These are phyloP conservation scores for Halocaridina rubra DNA, from an alignment of 2,888 invertebrate species.

Conservation along the genomic window DNA sequence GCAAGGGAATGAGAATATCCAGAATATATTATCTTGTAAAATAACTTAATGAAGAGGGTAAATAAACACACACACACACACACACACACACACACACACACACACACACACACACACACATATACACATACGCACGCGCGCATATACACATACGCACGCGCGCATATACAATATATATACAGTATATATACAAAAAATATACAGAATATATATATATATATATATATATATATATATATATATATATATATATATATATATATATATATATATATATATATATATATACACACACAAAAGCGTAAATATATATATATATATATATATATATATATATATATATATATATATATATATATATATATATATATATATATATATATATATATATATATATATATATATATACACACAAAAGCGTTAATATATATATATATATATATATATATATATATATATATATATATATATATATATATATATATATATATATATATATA, in stretches of 20 bases:
- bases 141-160: slow-evolving; percentile 7
- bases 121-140: background rate
- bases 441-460: too few species aligned
- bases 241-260: slow-evolving; percentile 34
- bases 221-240: slow-evolving; percentile 32
- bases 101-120: background rate
- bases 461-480: too few species aligned
- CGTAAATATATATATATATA: slow-evolving; percentile 20
- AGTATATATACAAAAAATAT: slow-evolving; percentile 13
- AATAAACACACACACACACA: background rate
- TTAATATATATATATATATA: too few species aligned
- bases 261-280: slow-evolving; percentile 31
- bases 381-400: too few species aligned
- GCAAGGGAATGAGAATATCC: too few species aligned
- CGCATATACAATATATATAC: background rate
- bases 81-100: background rate
- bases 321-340: slow-evolving; percentile 23
- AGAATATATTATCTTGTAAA: too few species aligned
- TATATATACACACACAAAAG: slow-evolving; percentile 27
- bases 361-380: slow-evolving; percentile 16
- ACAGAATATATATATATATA: too few species aligned
- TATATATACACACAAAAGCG: too few species aligned
- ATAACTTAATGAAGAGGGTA: too few species aligned
- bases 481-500: too few species aligned
- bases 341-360: slow-evolving; percentile 30